A percentile compares a stretch with the other conserved stretches of the same genome.
These are phyloP conservation scores for Mythimna ferrago DNA, from an alignment of 2,888 invertebrate genomes.

Conservation along the genomic window DNA sequence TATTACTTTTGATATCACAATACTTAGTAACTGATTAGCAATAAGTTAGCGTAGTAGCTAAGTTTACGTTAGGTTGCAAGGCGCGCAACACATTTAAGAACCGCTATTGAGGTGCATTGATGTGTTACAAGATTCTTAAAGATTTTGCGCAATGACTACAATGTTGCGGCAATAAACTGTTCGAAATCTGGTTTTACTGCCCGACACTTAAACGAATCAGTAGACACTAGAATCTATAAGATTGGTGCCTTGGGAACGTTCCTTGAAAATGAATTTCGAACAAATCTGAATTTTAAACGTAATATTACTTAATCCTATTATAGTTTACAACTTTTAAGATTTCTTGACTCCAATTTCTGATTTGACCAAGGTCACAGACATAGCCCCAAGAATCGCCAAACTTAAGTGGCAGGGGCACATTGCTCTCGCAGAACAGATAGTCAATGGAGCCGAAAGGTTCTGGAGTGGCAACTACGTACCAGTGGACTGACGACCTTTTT, in stretches of 20 bases:
- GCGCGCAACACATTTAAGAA: neutral
- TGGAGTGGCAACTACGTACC: no score
- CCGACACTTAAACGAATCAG: constrained; percentile 25
- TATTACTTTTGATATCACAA: no score
- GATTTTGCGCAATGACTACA: constrained; percentile 5
- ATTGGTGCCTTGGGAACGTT: neutral
- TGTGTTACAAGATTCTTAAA: neutral
- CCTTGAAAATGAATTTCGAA: neutral
- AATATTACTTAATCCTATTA: neutral
- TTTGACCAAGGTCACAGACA: no score
- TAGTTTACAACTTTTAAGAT: neutral
- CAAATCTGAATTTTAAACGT: neutral
- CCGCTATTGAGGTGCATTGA: neutral
- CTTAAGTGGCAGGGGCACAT: no score
- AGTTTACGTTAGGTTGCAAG: neutral
- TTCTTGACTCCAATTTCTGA: no score
- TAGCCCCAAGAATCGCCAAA: no score
- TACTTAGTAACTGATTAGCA: no score
- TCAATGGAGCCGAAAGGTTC: no score
- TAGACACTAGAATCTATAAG: neutral
- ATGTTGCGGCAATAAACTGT: constrained; percentile 17
- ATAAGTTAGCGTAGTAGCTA: neutral
- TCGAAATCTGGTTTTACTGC: constrained; percentile 38
- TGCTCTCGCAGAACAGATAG: no score
- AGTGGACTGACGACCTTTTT: no score